Conservation (phyloP, 2,113 vertebrate genomes). For the Arothron firmamentum region DNA sequence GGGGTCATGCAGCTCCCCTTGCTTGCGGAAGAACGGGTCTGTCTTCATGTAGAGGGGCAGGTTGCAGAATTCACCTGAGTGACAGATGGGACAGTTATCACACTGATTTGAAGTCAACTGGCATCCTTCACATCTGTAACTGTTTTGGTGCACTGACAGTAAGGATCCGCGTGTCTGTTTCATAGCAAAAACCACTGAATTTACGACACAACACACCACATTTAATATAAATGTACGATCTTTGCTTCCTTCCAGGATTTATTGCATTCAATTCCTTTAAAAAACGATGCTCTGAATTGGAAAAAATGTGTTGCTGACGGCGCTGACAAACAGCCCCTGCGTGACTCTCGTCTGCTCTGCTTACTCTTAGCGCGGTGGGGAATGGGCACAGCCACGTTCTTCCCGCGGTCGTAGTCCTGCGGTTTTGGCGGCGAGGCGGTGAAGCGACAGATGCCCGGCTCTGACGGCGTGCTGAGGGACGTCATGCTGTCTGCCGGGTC, state of each 20-base stretch:
- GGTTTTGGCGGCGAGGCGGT: constrained; percentile 74
- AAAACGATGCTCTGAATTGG: too few relatives aligned
- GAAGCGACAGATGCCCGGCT: constrained; percentile 74
- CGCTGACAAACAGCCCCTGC: neutral
- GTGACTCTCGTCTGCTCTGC: constrained; percentile 7
- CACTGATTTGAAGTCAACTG: neutral
- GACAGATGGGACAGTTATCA: neutral
- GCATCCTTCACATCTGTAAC: too few relatives aligned
- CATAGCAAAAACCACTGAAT: too few relatives aligned
- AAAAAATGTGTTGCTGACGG: too few relatives aligned
- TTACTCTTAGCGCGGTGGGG: constrained; percentile 94
- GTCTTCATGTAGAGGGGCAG: constrained; percentile 97
- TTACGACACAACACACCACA: too few relatives aligned
- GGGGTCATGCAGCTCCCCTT: constrained; percentile 87
- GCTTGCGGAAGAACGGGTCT: constrained; percentile 93
- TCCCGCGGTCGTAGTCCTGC: constrained; percentile 84
- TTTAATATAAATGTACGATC: too few relatives aligned
- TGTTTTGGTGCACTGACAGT: too few relatives aligned
- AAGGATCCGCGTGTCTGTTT: too few relatives aligned
- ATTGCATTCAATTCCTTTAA: too few relatives aligned
- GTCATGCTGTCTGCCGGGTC: constrained; percentile 96
- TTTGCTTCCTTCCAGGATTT: too few relatives aligned
- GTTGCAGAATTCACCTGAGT: constrained; percentile 95
- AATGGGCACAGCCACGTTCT: constrained; percentile 94
- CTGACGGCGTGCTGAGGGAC: constrained; percentile 80